Percentiles rank a stretch among this genome's conserved stretches.
phyloP scores from a whole-genome alignment of 2,113 vertebrate genomes.

The Crypturellus undulatus region DNA sequence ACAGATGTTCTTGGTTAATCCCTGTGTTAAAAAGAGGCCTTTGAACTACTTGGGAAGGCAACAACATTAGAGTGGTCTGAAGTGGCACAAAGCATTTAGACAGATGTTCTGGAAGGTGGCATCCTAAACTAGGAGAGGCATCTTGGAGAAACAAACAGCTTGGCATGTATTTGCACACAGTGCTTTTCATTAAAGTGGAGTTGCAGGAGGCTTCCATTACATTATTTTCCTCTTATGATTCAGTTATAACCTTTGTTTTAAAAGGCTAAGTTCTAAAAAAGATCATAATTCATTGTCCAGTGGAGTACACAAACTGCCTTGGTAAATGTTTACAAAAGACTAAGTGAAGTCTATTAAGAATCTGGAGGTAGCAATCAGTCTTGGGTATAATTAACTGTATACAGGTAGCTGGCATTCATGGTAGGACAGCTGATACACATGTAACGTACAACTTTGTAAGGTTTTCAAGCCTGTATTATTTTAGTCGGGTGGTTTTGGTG shows the following conservation, averaged over 20 bases:
- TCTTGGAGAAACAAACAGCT: slow-evolving; percentile 20
- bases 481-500: neutral
- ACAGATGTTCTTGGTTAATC: neutral
- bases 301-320: slow-evolving; percentile 8
- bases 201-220: slow-evolving; percentile 33
- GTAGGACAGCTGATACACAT: neutral
- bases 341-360: neutral
- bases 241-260: slow-evolving; percentile 48
- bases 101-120: neutral
- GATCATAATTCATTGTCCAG: slow-evolving; percentile 31
- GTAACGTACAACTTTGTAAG: neutral
- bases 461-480: neutral
- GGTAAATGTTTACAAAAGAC: slow-evolving; percentile 57
- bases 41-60: neutral
- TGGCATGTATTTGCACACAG: neutral
- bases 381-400: slow-evolving; percentile 24
- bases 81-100: neutral
- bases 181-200: slow-evolving; percentile 33
- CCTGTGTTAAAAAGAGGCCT: neutral
- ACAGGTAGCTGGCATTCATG: slow-evolving; percentile 25
- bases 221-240: slow-evolving; percentile 35
- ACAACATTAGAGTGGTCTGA: neutral
- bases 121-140: neutral
- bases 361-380: neutral
- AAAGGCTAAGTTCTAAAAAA: slow-evolving; percentile 36